phyloP scores from a whole-genome alignment of 1,140 invertebrate species.

The Fopius arisanus region DNA sequence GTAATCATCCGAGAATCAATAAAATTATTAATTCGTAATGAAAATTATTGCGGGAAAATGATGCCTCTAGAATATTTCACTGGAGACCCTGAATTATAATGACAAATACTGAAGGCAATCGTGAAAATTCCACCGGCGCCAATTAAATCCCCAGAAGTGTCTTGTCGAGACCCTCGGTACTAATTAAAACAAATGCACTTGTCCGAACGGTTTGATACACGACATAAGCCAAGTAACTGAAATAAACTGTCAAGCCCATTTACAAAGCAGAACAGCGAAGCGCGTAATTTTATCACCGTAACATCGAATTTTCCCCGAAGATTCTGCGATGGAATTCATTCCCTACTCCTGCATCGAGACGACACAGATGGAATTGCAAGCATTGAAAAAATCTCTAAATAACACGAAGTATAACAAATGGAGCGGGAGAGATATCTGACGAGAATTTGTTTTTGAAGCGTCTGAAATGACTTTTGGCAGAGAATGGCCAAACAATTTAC shows the following conservation, averaged over 20 bases:
- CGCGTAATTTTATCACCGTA: neutral
- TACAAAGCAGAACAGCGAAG: conserved; percentile 18
- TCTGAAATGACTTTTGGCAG: conserved; percentile 25
- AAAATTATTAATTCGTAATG: no score
- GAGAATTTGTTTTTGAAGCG: conserved; percentile 9
- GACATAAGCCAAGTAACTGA: conserved; percentile 37
- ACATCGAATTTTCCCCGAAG: neutral
- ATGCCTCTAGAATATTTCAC: no score
- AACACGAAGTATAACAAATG: neutral
- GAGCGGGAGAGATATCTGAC: neutral
- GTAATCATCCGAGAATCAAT: no score
- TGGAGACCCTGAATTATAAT: no score
- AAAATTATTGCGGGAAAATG: no score
- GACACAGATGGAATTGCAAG: no score
- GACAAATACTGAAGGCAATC: neutral
- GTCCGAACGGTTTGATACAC: conserved; percentile 37
- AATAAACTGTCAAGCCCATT: conserved; percentile 38
- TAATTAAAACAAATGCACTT: conserved; percentile 45
- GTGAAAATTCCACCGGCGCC: neutral
- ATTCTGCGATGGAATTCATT: no score
- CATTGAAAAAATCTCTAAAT: no score
- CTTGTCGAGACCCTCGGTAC: conserved; percentile 23
- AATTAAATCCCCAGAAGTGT: neutral
- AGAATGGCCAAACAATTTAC: conserved; percentile 30
- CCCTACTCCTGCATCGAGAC: no score